A percentile compares a stretch with the other conserved stretches of the same genome.
These are phyloP conservation scores for Champsocephalus esox DNA, from an alignment of 2,797 vertebrate genomes.

Conservation along the genomic window DNA sequence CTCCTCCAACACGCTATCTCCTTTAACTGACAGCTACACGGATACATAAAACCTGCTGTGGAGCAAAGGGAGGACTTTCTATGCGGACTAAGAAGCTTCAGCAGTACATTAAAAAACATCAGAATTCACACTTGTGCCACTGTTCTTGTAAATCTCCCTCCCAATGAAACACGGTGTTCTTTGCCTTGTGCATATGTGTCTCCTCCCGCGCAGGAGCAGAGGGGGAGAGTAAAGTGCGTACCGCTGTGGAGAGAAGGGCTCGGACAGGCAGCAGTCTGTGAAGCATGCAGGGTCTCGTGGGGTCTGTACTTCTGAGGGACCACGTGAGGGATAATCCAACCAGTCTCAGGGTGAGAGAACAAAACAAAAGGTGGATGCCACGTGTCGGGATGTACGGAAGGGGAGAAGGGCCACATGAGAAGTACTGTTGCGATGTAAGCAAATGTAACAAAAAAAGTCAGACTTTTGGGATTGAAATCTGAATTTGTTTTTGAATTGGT, in stretches of 20 bases:
- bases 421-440: no score
- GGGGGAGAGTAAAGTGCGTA: slow-evolving; percentile 86
- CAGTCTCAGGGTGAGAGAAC: slow-evolving; percentile 57
- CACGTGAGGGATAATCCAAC: slow-evolving; percentile 55
- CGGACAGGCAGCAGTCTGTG: slow-evolving; percentile 72
- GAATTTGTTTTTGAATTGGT: no score
- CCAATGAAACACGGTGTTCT: slow-evolving; percentile 78
- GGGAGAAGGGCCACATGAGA: no score
- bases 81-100: slow-evolving; percentile 63
- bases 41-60: slow-evolving; percentile 68
- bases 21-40: slow-evolving; percentile 68
- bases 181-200: slow-evolving; percentile 84
- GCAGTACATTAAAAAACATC: slow-evolving; percentile 70
- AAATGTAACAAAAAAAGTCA: no score
- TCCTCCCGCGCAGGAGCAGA: slow-evolving; percentile 71
- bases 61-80: slow-evolving; percentile 55
- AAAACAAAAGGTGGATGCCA: slow-evolving; percentile 60
- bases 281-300: slow-evolving; percentile 80
- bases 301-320: slow-evolving; percentile 24
- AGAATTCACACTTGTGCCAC: slow-evolving; percentile 84
- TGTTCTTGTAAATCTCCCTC: slow-evolving; percentile 77
- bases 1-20: background rate
- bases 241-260: slow-evolving; percentile 82
- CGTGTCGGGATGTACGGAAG: slow-evolving; percentile 40
- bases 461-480: no score